Evolutionary conservation across 53 echinoderm and acorn worm species (phyloP), one percentile per base, ranked within the genome.

Genomic region (Echinarachnius parma): DNA sequence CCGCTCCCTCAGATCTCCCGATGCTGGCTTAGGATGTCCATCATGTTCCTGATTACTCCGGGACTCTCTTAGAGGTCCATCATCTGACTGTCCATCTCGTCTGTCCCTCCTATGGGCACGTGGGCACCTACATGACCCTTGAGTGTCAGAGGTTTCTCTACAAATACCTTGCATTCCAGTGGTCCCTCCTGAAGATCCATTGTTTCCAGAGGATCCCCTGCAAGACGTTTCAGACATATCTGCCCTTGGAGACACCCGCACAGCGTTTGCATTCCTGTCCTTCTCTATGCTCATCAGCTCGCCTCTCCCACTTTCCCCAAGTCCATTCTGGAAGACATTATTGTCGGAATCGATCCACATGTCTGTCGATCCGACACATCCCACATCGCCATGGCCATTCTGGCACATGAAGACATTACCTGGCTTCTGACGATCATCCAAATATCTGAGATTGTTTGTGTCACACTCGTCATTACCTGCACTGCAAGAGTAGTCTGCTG

Each of bases 311-410:
- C 32, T n/a, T 28, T 34, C 33, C 49, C 30, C 31, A 24, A 49
- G 52, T 11, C 34, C 69, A 37, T 48, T 48, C 21, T 69, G 69
- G 69, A 69, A 69, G 69, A 69, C 69, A 52, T 69, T 69, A 47
- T 69, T 69, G 69, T 69, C 69, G 20, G 9, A 52, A 53, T 69
- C 69, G 22, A 69, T 34, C 3, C 35, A 10, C 14, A 39, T 31
- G 14, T 62, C 39, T 1, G 24, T 32, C 14, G 35, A 21, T 20
- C 34, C 31, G 29, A 31, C 21, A 53, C 52, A 21, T 0, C 32
- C 34, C 0, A 33, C 69, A 53, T 82, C 64, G 7, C n/a, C 62
- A 10, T 13, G 39, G 3, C 25, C 62, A 23, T 26, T 37, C 62
- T 62, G 36, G 3, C 1, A n/a, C 22, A 62, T 36, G 10, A 62